Conservation (phyloP, 2,113 vertebrate genomes). For the Albula glossodonta region DNA sequence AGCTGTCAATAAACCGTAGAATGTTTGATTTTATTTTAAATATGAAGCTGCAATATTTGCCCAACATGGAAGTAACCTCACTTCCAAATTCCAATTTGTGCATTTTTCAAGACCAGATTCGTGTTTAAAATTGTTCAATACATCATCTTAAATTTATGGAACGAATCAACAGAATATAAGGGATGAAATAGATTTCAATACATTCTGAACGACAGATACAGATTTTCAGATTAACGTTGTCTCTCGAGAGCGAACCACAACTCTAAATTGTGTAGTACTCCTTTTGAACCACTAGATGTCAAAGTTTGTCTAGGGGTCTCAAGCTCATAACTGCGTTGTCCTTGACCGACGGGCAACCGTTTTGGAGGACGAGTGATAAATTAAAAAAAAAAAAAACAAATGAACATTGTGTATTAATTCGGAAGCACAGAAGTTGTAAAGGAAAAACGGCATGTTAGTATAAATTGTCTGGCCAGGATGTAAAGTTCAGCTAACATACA, state of each 20-base stretch:
- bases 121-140: not conserved
- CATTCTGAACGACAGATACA: not conserved
- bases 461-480: too few relatives aligned
- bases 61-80: not conserved
- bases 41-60: not conserved
- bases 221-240: not conserved
- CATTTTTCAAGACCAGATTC: not conserved
- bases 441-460: too few relatives aligned
- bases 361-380: not conserved
- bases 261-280: not conserved
- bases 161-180: not conserved
- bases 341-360: not conserved
- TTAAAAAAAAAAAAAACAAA: not conserved
- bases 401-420: not conserved
- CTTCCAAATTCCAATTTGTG: not conserved
- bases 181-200: not conserved
- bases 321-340: not conserved
- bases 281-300: constrained; percentile 7
- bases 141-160: not conserved
- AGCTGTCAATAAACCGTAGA: not conserved
- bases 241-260: not conserved
- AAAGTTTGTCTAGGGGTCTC: not conserved
- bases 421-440: not conserved
- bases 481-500: too few relatives aligned
- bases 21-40: not conserved